Conservation (phyloP, 2,797 vertebrate species). For the Lepilemur septentrionalis region DNA sequence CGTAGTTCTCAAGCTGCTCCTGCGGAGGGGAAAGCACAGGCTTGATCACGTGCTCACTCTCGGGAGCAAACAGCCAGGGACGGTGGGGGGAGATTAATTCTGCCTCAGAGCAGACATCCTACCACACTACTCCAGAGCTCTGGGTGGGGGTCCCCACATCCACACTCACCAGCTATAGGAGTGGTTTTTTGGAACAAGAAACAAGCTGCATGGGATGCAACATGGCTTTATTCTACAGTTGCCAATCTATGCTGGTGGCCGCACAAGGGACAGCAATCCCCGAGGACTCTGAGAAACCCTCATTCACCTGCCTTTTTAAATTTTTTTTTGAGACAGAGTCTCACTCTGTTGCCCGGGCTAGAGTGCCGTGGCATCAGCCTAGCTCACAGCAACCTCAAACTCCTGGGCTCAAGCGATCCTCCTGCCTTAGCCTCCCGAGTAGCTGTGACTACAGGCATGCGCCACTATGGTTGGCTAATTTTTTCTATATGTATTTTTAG, state of each 20-base stretch:
- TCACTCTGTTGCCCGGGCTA: too few species aligned
- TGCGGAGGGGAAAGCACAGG: slow-evolving; percentile 79
- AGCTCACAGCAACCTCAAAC: too few species aligned
- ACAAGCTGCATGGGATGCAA: neutral
- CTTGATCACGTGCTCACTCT: neutral
- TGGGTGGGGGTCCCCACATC: neutral
- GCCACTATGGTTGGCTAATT: too few species aligned
- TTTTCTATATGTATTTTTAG: too few species aligned
- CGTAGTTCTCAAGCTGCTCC: slow-evolving; percentile 95
- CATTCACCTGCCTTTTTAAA: neutral
- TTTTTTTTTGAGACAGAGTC: too few species aligned
- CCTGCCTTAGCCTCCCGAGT: too few species aligned
- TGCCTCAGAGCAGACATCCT: neutral
- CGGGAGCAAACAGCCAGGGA: neutral
- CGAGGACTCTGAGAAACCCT: neutral
- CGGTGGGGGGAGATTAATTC: neutral
- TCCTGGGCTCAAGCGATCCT: too few species aligned
- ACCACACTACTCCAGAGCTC: neutral
- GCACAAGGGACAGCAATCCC: neutral
- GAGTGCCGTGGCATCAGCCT: too few species aligned
- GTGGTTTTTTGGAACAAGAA: neutral
- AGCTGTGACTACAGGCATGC: too few species aligned
- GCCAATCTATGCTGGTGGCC: neutral
- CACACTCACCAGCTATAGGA: neutral
- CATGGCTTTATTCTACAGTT: neutral